Percentiles rank a stretch among this genome's conserved stretches.
These are phyloP conservation scores for Tretioscincus oriximinensis DNA, from an alignment of 2,113 vertebrate species.

Conservation along the genomic window DNA sequence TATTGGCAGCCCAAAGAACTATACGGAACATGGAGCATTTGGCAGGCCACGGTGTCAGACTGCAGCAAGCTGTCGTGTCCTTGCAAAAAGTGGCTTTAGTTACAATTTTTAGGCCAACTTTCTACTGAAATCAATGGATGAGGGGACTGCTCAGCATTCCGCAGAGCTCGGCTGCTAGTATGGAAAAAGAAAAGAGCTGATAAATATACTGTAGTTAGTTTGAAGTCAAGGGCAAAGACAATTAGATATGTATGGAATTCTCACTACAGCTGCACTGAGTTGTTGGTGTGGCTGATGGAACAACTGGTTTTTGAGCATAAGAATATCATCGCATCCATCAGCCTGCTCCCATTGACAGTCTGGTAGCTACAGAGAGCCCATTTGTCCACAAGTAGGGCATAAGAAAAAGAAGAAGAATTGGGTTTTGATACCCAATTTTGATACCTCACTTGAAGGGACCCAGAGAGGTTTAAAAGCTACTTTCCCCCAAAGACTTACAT, in stretches of 20 bases:
- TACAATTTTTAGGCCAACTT: conserved; percentile 18
- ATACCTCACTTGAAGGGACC: no score
- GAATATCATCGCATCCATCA: no score
- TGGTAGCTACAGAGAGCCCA: no score
- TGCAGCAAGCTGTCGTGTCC: not conserved
- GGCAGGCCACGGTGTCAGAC: not conserved
- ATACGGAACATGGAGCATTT: not conserved
- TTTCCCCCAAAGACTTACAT: no score
- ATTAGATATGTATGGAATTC: conserved; percentile 6
- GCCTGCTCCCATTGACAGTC: no score
- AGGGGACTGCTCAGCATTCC: not conserved
- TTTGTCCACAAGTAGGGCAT: no score
- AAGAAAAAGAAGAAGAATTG: no score
- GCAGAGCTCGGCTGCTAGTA: not conserved
- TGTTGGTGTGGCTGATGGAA: not conserved
- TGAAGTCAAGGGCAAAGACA: conserved; percentile 1
- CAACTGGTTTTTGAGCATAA: no score
- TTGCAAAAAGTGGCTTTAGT: not conserved
- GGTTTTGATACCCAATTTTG: no score
- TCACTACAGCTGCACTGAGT: conserved; percentile 7
- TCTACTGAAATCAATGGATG: not conserved
- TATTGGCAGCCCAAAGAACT: no score
- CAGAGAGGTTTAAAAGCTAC: no score
- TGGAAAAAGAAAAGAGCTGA: not conserved
- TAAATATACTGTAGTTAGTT: not conserved